phyloP scores from a whole-genome alignment of 2,797 vertebrate genomes.

The Propithecus perrieri region DNA sequence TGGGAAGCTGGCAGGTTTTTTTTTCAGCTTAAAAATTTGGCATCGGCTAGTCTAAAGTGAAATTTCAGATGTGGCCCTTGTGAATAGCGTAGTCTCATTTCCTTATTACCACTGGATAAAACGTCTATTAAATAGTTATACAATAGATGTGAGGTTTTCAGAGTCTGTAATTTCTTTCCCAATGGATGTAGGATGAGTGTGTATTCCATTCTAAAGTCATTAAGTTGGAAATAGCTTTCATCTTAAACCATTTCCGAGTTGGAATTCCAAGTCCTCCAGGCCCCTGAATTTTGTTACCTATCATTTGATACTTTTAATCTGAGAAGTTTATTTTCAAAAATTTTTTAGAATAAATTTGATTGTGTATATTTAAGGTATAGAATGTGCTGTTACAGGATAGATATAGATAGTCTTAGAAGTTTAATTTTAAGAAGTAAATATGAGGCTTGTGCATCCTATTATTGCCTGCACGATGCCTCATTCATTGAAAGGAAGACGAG shows the following conservation, averaged over 20 bases:
- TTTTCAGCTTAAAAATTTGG: slow-evolving; percentile 60
- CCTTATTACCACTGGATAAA: slow-evolving; percentile 3
- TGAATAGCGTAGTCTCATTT: slow-evolving; percentile 17
- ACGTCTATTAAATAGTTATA: neutral
- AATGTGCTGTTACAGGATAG: neutral
- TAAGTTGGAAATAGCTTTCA: neutral
- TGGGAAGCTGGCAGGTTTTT: neutral
- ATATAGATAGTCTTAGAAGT: neutral
- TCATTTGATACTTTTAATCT: neutral
- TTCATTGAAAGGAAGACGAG: neutral
- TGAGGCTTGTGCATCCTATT: neutral
- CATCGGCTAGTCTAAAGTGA: slow-evolving; percentile 16
- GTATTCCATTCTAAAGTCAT: slow-evolving; percentile 19
- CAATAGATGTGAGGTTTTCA: neutral
- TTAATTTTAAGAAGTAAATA: neutral
- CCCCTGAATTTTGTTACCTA: neutral
- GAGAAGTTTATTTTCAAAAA: neutral
- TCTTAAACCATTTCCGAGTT: neutral
- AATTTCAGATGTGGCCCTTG: slow-evolving; percentile 55
- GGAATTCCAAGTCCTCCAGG: neutral
- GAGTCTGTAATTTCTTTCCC: neutral
- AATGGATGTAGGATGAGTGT: neutral
- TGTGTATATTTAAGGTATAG: neutral
- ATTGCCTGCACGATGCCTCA: neutral
- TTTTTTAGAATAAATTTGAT: neutral